Conservation (phyloP, 2,113 vertebrate species). For the Nicator chloris region DNA sequence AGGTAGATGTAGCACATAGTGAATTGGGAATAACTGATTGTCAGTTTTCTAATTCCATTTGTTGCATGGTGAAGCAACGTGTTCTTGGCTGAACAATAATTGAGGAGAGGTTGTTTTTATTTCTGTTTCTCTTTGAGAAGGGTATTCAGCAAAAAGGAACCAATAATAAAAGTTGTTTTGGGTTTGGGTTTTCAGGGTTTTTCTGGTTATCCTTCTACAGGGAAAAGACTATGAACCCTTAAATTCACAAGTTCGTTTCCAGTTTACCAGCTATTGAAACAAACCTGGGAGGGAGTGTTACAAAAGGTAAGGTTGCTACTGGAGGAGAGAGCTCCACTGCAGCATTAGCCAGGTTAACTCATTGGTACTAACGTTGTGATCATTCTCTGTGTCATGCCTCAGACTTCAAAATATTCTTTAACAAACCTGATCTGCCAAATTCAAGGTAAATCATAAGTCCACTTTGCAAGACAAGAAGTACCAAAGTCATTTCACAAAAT, state of each 20-base stretch:
- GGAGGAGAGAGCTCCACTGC: neutral
- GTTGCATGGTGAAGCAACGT: neutral
- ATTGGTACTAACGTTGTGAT: neutral
- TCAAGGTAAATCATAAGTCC: neutral
- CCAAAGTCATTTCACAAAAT: neutral
- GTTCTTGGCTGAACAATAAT: neutral
- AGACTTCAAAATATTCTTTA: neutral
- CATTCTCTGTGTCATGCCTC: neutral
- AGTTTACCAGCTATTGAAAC: conserved; percentile 53
- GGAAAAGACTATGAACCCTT: neutral
- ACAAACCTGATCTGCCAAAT: neutral
- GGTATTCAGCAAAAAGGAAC: neutral
- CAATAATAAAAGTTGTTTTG: neutral
- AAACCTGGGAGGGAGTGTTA: neutral
- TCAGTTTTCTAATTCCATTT: neutral
- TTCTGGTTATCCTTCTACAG: neutral
- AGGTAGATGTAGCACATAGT: neutral
- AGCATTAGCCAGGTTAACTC: neutral
- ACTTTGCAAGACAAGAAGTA: neutral
- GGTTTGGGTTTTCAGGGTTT: neutral
- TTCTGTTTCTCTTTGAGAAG: neutral
- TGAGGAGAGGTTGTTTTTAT: neutral
- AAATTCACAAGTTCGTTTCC: conserved; percentile 20
- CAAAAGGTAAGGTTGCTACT: neutral
- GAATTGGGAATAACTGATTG: neutral